Conservation (phyloP, 2,888 invertebrate species). For the Caenorhabditis macrosperma region DNA sequence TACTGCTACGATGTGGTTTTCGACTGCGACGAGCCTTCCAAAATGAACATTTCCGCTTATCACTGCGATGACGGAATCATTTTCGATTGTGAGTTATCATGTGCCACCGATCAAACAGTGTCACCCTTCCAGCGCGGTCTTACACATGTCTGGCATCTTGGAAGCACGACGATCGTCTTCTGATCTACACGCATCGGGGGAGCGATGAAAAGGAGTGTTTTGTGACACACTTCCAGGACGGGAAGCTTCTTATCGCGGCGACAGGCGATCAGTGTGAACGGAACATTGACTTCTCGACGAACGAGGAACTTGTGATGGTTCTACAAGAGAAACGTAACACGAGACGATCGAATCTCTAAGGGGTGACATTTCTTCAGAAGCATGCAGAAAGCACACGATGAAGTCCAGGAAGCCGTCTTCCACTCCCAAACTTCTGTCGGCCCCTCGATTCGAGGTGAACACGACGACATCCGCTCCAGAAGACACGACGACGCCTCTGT, state of each 20-base stretch:
- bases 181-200: conserved; percentile 66
- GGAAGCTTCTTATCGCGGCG: conserved; percentile 62
- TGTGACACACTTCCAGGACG: conserved; percentile 64
- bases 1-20: conserved; percentile 72
- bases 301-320: conserved; percentile 62
- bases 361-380: conserved; percentile 17
- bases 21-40: conserved; percentile 61
- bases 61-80: conserved; percentile 68
- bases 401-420: conserved; percentile 38
- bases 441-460: conserved; percentile 16
- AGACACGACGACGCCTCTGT: conserved; percentile 11
- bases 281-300: conserved; percentile 68
- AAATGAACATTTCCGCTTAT: conserved; percentile 66
- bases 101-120: background rate
- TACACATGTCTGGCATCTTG: conserved; percentile 73
- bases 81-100: conserved; percentile 65
- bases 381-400: conserved; percentile 30
- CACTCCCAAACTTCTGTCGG: conserved; percentile 8
- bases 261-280: conserved; percentile 71
- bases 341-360: background rate
- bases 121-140: conserved; percentile 64
- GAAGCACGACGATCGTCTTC: conserved; percentile 67
- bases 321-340: conserved; percentile 62
- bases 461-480: background rate
- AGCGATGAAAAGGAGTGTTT: conserved; percentile 66